These are phyloP conservation scores for Steatornis caripensis DNA, from an alignment of 2,113 vertebrate species.

Conservation along the genomic window DNA sequence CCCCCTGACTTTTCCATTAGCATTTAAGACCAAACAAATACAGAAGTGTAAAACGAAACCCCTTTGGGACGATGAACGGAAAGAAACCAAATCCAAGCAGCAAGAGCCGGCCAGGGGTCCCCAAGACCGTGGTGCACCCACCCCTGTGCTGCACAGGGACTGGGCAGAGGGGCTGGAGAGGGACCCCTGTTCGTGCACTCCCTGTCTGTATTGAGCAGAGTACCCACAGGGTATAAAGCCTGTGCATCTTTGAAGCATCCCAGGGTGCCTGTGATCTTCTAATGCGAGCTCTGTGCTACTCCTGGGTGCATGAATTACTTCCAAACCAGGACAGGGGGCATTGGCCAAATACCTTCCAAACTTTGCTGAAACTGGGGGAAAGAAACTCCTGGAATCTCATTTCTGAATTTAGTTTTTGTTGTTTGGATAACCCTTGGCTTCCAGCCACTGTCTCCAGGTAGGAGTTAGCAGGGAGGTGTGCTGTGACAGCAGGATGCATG, in stretches of 20 bases:
- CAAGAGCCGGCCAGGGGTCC: background rate
- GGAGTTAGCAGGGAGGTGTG: background rate
- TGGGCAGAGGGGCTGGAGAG: rapidly evolving
- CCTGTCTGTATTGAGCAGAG: background rate
- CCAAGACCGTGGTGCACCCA: rapidly evolving
- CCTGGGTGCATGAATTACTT: background rate
- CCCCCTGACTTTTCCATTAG: background rate
- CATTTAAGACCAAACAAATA: background rate
- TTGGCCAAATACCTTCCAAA: background rate
- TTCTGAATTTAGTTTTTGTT: background rate
- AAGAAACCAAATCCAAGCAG: background rate
- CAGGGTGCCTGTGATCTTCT: background rate
- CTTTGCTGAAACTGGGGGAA: background rate
- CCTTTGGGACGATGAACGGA: background rate
- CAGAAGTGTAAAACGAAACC: background rate
- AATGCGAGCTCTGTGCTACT: background rate
- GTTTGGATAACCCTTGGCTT: background rate
- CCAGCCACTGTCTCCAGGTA: background rate
- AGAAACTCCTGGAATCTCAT: background rate
- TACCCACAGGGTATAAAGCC: background rate
- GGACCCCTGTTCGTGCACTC: too few relatives aligned
- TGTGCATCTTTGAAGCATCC: background rate
- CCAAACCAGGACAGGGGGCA: background rate
- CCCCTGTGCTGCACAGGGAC: background rate
- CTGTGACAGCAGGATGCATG: rapidly evolving